A percentile compares a stretch with the other conserved stretches of the same genome.
Evolutionary conservation across 1,140 invertebrate species (phyloP).

Genomic region (Zaprionus capensis): DNA sequence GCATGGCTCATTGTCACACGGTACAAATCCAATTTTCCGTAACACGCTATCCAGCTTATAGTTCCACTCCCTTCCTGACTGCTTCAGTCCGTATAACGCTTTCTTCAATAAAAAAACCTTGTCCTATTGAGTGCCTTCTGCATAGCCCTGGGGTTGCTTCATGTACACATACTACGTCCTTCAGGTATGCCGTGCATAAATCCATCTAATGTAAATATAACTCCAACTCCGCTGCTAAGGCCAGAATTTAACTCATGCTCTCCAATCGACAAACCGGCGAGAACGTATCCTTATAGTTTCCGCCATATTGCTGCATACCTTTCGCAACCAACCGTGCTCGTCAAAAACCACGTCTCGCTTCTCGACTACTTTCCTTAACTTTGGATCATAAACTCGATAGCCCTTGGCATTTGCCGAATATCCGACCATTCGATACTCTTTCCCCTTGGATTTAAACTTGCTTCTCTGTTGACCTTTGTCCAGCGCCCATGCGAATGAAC

Average conservation of each 20-base stretch:
- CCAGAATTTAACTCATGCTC: background rate
- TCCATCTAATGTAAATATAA: background rate
- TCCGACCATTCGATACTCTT: constrained; percentile 28
- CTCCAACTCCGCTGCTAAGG: constrained; percentile 3
- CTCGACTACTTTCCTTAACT: background rate
- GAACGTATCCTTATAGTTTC: background rate
- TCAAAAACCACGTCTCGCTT: no score
- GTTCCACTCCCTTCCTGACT: constrained; percentile 19
- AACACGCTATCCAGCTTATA: constrained; percentile 1
- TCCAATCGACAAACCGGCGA: background rate
- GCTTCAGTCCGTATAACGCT: no score
- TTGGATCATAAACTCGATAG: background rate
- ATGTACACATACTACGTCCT: no score
- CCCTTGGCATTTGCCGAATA: constrained; percentile 10
- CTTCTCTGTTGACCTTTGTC: constrained; percentile 5
- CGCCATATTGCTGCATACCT: background rate
- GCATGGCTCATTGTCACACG: no score
- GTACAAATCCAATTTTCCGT: no score
- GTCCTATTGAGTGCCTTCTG: background rate
- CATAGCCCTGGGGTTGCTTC: background rate
- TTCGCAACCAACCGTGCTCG: constrained; percentile 4
- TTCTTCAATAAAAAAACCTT: no score
- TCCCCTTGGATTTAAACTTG: background rate
- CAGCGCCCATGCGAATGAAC: constrained; percentile 17
- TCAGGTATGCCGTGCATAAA: constrained; percentile 18